Base-by-base conservation (phyloP, 2,888 invertebrate species). In the Chironomus riparius region DNA sequence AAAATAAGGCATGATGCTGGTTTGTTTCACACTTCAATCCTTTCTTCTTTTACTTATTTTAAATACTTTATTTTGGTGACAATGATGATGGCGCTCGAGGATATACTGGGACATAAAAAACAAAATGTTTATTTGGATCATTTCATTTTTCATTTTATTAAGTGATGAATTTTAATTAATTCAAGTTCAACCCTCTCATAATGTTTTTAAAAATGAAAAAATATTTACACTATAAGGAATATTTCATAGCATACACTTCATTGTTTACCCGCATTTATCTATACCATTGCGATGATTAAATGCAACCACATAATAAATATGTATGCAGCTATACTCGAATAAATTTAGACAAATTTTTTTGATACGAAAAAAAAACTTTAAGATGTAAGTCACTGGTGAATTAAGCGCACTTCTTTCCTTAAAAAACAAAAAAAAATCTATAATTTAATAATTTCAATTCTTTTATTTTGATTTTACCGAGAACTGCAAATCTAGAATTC, bases 1-100 rank as follows among this genome's bases (percentile, higher is more conserved):
- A 50, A 50, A 68, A 68, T 68, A 47, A 47, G 68, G 68, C 68
- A 47, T 21, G 15, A 70, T 70, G 70, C 70, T 70, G 70, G 70
- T 68, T 65, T 21, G 70, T 68, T 65, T 21, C 38, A 38, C 38
- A 38, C 38, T 38, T 38, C 0, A 38, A 38, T 38, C 10, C 2
- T 38, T 10, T 38, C 38, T 38, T 38, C 38, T 38, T 38, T 10
- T 38, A 10, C 38, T 38, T 2, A 7, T 10, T 10, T 38, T 10
- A 38, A 10, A 28, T 38, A 4, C 10, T 38, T 38, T 38, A 10
- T 38, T 38, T 38, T 38, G 38, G 38, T 38, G 38, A 38, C 38
- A 38, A 28, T 6, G 38, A 38, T 38, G 38, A 38, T 10, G 38
- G 38, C 38, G 38, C 38, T 38, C 38, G 38, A 38, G 38, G 38